phyloP scores from a whole-genome alignment of 2,797 vertebrate genomes.

The Salmo trutta region DNA sequence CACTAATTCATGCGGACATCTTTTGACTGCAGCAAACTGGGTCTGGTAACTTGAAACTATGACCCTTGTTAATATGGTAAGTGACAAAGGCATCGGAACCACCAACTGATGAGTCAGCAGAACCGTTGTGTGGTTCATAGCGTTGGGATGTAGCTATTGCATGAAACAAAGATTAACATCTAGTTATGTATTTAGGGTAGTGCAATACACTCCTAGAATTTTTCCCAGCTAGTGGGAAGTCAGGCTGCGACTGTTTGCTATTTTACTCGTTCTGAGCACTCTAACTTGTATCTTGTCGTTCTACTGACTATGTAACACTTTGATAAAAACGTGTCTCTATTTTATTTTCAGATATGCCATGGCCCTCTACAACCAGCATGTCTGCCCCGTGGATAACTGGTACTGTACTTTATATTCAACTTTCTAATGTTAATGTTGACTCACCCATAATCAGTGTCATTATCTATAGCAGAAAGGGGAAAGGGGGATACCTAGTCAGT shows the following conservation, averaged over 20 bases:
- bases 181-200: too few relatives aligned
- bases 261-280: neutral
- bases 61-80: too few relatives aligned
- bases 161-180: too few relatives aligned
- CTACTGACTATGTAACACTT: slow-evolving; percentile 5
- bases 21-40: neutral
- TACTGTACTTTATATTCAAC: slow-evolving; percentile 40
- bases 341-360: slow-evolving; percentile 75
- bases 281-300: neutral
- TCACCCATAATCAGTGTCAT: neutral
- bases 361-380: slow-evolving; percentile 83
- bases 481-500: too few relatives aligned
- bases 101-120: too few relatives aligned
- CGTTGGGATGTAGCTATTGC: too few relatives aligned
- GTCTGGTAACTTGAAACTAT: neutral
- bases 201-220: too few relatives aligned
- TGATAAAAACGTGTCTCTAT: slow-evolving; percentile 9
- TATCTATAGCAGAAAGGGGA: neutral
- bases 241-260: neutral
- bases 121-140: too few relatives aligned
- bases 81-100: too few relatives aligned
- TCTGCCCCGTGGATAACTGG: slow-evolving; percentile 84
- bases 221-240: neutral
- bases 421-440: neutral
- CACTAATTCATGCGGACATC: neutral